These are phyloP conservation scores for Spatulosminthurus flaviceps DNA, from an alignment of 2,888 invertebrate species.

Conservation along the genomic window DNA sequence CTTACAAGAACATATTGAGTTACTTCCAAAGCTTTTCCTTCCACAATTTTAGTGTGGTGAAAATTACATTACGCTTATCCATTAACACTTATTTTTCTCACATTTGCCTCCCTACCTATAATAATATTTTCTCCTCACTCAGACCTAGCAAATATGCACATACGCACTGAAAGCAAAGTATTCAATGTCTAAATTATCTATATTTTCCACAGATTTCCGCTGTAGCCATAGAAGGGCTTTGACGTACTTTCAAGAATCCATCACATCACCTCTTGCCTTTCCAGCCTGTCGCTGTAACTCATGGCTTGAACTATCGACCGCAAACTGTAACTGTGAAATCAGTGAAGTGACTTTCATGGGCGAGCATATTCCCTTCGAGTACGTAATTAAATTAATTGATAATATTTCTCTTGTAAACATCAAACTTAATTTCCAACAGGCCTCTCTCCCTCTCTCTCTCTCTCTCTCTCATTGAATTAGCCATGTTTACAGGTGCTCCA, in stretches of 20 bases:
- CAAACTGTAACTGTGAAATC: constrained; percentile 43
- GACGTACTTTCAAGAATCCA: constrained; percentile 57
- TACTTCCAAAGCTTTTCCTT: too few species aligned
- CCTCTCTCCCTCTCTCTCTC: too few species aligned
- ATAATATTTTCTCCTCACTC: too few species aligned
- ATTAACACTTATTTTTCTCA: neutral
- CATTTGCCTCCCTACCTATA: neutral
- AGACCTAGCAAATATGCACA: too few species aligned
- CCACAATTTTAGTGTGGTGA: neutral
- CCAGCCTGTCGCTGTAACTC: constrained; percentile 54
- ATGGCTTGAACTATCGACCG: constrained; percentile 49
- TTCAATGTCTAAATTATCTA: too few species aligned
- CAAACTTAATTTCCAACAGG: constrained; percentile 1
- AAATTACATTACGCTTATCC: neutral
- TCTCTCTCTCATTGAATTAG: neutral
- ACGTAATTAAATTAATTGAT: neutral
- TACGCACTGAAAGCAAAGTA: too few species aligned
- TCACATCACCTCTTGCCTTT: constrained; percentile 56
- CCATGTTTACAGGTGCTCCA: neutral
- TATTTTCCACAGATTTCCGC: constrained; percentile 27
- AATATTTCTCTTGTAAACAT: neutral
- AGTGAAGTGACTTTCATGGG: constrained; percentile 48
- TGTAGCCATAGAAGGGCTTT: constrained; percentile 56
- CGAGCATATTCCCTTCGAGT: constrained; percentile 44
- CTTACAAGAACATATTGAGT: too few species aligned